Evolutionary conservation across 2,797 vertebrate species (phyloP), one percentile per base, ranked within the genome.

Genomic region (Sebastes taczanowskii): DNA sequence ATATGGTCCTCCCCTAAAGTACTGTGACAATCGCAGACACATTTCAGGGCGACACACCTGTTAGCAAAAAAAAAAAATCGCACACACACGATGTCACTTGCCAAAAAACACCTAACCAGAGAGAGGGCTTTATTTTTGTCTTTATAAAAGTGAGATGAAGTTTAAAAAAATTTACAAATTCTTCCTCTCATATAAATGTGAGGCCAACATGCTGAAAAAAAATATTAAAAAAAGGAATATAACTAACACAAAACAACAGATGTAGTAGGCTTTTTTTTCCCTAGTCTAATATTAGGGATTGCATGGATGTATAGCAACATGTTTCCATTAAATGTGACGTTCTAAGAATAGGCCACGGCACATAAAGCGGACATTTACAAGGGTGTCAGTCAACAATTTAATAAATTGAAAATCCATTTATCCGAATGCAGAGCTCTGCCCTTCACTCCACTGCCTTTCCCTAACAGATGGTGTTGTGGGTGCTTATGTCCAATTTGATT

Each of bases 401-500:
- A 93, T 95, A 94, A 93, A 96, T 94, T 92, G 94, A 92, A 96
- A 96, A 95, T 95, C 91, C 89, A 91, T 95, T 95, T 96, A 94
- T 95, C 92, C 90, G 91, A 94, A 94, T 93, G 85, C 92, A 92
- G 93, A 93, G 93, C 92, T 95, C 90, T 96, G 95, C 95, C 95
- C 96, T 96, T 96, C 95, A 95, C 94, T 94, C 93, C 93, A 86
- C 92, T 91, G 91, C 93, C 92, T 94, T 94, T 95, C 91, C 92
- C 92, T 95, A 95, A 96, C 96, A 96, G 96, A 96, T 96, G 96
- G 96, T 96, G 96, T 96, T 96, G 95, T 96, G 95, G 95, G 94
- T 96, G 95, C 95, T 96, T 96, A 96, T 96, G 96, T 96, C 95
- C 96, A 96, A 96, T 96, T 96, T 96, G 95, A 96, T 96, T 96